These are phyloP conservation scores for Patiria miniata DNA, from an alignment of 35 echinoderm and acorn worm species.

Conservation along the genomic window DNA sequence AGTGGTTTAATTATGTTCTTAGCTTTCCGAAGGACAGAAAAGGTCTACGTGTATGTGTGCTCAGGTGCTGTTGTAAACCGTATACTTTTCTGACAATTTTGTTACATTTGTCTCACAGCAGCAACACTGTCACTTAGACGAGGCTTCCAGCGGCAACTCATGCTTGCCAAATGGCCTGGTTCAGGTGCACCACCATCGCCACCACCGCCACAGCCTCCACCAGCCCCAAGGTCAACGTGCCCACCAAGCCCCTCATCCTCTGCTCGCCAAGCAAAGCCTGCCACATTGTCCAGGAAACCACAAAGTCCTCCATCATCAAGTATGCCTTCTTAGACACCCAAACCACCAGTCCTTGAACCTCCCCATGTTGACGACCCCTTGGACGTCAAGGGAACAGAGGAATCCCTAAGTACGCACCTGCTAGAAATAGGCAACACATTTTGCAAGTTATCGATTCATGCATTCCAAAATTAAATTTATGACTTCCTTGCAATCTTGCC, in stretches of 20 bases:
- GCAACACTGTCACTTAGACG: no score
- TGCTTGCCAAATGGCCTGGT: no score
- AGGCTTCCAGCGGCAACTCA: no score
- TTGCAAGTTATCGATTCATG: neutral
- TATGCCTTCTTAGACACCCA: neutral
- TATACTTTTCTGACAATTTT: no score
- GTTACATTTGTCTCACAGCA: no score
- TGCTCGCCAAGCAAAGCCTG: neutral
- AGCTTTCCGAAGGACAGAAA: no score
- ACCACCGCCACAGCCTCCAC: neutral
- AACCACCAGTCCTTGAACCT: neutral
- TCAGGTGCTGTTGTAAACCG: no score
- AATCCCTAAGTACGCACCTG: neutral
- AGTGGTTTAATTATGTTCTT: no score
- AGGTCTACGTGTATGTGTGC: no score
- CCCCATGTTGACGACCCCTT: neutral
- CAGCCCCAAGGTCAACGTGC: neutral
- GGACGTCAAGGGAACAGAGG: neutral
- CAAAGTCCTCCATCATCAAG: neutral
- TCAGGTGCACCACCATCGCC: neutral
- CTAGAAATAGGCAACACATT: neutral
- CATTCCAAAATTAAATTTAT: neutral
- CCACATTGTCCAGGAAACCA: neutral
- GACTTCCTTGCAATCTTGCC: neutral
- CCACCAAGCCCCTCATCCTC: neutral